Percentiles rank a stretch among this genome's conserved stretches.
Evolutionary conservation across 2,797 vertebrate genomes (phyloP).

Genomic region (Bucorvus abyssinicus): DNA sequence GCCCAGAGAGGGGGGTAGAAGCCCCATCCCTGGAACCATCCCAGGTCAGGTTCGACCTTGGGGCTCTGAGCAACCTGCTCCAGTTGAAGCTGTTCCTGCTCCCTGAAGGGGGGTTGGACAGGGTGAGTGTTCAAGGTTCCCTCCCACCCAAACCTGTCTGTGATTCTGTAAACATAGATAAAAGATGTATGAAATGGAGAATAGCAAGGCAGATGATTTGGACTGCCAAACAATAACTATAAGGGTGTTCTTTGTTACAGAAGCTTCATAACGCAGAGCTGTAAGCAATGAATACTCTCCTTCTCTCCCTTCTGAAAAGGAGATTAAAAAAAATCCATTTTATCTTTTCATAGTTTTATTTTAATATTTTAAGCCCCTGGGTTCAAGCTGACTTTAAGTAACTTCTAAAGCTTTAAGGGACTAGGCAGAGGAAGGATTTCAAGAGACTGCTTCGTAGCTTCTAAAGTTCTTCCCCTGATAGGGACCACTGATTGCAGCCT

Average conservation of each 20-base stretch:
- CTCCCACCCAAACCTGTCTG: too few species aligned
- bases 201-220: not conserved
- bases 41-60: too few species aligned
- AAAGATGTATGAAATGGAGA: not conserved
- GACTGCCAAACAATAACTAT: not conserved
- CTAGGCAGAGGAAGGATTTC: not conserved
- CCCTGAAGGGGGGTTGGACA: too few species aligned
- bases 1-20: too few species aligned
- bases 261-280: not conserved
- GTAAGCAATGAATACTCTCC: not conserved
- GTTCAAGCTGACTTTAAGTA: not conserved
- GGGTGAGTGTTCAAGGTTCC: too few species aligned
- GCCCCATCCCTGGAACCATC: too few species aligned
- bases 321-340: not conserved
- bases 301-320: not conserved
- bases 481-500: not conserved
- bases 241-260: not conserved
- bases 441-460: not conserved
- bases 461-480: not conserved
- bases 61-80: too few species aligned
- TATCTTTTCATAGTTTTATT: not conserved
- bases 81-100: too few species aligned
- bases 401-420: not conserved
- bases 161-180: too few species aligned
- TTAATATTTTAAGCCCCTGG: not conserved